Evolutionary conservation across 2,888 invertebrate genomes (phyloP).

Genomic region (Xestia c-nigrum): DNA sequence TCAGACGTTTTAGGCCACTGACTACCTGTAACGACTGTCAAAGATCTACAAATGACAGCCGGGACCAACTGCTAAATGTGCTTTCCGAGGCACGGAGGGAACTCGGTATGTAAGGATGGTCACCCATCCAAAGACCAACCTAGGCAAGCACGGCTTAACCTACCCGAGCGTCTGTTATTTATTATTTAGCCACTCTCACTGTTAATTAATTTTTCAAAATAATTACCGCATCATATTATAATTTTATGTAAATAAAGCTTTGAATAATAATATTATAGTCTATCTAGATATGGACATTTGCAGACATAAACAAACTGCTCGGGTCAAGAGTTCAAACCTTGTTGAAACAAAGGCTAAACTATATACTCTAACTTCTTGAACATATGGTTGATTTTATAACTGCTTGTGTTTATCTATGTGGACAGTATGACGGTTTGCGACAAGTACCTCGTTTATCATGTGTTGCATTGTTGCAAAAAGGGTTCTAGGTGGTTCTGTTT

Average conservation of each 20-base stretch:
- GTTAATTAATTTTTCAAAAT: background rate
- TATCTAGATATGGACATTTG: background rate
- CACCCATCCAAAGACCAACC: no score
- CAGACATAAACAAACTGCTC: conserved; percentile 11
- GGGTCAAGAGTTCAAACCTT: conserved; percentile 48
- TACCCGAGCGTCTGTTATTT: no score
- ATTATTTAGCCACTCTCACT: background rate
- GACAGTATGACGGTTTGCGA: background rate
- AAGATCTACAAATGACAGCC: no score
- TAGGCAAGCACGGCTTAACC: no score
- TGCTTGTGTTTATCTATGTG: conserved; percentile 17
- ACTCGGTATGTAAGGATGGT: no score
- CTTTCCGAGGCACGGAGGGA: no score
- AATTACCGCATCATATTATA: background rate
- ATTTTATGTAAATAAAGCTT: conserved; percentile 2
- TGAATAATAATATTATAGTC: background rate
- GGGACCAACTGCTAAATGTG: no score
- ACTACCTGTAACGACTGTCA: no score
- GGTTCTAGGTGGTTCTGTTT: background rate
- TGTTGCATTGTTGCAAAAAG: background rate
- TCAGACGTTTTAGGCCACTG: no score
- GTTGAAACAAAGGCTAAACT: conserved; percentile 28
- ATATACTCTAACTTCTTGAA: background rate
- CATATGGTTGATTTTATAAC: conserved; percentile 5
- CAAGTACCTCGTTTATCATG: conserved; percentile 5